Evolutionary conservation across 1,140 invertebrate species (phyloP), one percentile per base, ranked within the genome.

Genomic region (Cotesia chilonis): DNA sequence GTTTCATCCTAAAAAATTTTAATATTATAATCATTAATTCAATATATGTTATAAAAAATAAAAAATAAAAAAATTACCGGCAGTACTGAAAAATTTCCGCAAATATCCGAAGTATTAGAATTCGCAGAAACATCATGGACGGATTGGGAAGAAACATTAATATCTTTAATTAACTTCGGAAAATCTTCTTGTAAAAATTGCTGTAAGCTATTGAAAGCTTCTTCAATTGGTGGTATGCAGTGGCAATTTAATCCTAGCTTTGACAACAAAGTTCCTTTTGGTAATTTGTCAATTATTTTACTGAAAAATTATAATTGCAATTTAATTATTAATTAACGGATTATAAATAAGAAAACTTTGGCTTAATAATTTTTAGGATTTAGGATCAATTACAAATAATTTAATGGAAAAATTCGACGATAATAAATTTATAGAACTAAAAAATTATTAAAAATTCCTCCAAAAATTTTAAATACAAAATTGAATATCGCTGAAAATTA

Each of bases 1-100:
- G 92, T 90, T 87, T 94, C 93, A 78, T 91, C 89, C 92, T 93
- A 81, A 20, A 87, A 88, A 71, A 70, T 66, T 72, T 9, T 55
- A 71, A 68, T 51, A 77, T 51, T 36, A 71, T 54, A 68, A 3
- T 70, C 36, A 35, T 60, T 66, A 60, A 14, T 14, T 14, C 14
- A 69, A 52, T 72, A 17, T 41, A 7, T 47, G 28, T 52, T 59
- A 10, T 36, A 55, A 66, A 68, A 60, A 71, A 60, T 74, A 52
- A 35, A 20, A 20, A 38, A 72, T 4, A 54, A 51, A 41, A 35
- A 36, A 54, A n/a, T 82, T 83, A 88, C 87, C 55, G 87, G 86
- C 66, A 88, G 79, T 12, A 78, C 65, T 59, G 82, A 83, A 74
- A 88, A 88, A 70, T 73, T 84, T 59, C 82, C 81, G 74, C 78